These are phyloP conservation scores for Contarinia nasturtii DNA, from an alignment of 1,140 invertebrate genomes.

Conservation along the genomic window DNA sequence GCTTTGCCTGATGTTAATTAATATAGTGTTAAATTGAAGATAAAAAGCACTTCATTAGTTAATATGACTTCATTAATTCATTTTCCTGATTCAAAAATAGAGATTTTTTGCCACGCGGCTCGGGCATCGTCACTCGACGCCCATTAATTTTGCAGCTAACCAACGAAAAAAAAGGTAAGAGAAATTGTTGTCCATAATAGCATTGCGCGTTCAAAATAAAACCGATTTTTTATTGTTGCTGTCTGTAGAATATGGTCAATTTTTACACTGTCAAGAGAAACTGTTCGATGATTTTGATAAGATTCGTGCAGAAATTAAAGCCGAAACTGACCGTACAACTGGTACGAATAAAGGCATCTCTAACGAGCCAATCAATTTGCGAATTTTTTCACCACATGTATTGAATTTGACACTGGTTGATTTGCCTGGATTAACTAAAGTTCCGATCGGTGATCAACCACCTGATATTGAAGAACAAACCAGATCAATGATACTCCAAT, in stretches of 20 bases:
- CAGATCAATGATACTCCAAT: constrained; percentile 33
- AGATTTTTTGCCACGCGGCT: neutral
- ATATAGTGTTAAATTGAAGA: no score
- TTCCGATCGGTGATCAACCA: constrained; percentile 39
- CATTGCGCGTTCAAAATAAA: constrained; percentile 15
- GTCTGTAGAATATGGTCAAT: neutral
- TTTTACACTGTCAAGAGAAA: neutral
- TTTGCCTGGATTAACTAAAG: constrained; percentile 37
- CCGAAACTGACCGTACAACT: constrained; percentile 57
- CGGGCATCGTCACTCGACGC: neutral
- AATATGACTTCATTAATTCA: no score
- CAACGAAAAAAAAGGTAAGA: no score
- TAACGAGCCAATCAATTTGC: constrained; percentile 44
- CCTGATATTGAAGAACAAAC: constrained; percentile 37
- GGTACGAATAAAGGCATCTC: constrained; percentile 26
- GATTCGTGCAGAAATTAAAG: constrained; percentile 52
- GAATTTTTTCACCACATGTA: constrained; percentile 44
- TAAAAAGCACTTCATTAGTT: no score
- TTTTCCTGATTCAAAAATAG: no score
- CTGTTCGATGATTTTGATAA: neutral
- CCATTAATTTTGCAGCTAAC: neutral
- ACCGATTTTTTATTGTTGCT: no score
- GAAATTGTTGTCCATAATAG: neutral
- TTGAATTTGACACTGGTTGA: constrained; percentile 36
- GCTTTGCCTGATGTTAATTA: no score